Percentiles rank a stretch among this genome's conserved stretches.
These are phyloP conservation scores for Aphis gossypii DNA, from an alignment of 1,140 invertebrate genomes.

Conservation along the genomic window DNA sequence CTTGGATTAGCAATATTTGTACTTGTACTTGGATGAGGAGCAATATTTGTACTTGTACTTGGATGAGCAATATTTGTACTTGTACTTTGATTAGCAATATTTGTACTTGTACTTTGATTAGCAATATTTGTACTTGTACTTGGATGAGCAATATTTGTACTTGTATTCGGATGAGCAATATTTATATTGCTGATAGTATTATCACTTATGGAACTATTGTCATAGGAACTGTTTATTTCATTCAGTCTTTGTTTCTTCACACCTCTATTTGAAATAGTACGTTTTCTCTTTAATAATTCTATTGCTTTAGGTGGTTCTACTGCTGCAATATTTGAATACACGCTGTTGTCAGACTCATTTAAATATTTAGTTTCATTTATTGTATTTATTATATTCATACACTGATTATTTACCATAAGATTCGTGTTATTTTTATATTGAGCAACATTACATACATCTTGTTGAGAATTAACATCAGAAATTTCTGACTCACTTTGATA, in stretches of 20 bases:
- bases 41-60: too few relatives aligned
- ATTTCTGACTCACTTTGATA: background rate
- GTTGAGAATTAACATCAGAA: too few relatives aligned
- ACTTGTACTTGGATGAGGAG: too few relatives aligned
- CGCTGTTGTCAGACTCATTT: background rate
- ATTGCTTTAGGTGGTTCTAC: too few relatives aligned
- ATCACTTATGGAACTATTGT: background rate
- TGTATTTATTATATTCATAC: background rate
- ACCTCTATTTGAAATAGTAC: background rate
- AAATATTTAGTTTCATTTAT: background rate
- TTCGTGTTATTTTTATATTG: background rate
- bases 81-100: too few relatives aligned
- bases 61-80: too few relatives aligned
- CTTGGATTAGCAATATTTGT: too few relatives aligned
- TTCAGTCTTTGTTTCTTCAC: background rate
- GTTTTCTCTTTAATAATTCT: background rate
- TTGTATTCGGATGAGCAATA: background rate
- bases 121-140: too few relatives aligned
- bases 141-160: background rate
- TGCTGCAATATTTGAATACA: too few relatives aligned
- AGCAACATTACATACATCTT: background rate
- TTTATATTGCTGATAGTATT: background rate
- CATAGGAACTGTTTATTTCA: background rate
- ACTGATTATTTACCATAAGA: background rate
- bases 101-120: too few relatives aligned